Base-by-base conservation (phyloP, 2,888 invertebrate species). In the Achlya flavicornis region DNA sequence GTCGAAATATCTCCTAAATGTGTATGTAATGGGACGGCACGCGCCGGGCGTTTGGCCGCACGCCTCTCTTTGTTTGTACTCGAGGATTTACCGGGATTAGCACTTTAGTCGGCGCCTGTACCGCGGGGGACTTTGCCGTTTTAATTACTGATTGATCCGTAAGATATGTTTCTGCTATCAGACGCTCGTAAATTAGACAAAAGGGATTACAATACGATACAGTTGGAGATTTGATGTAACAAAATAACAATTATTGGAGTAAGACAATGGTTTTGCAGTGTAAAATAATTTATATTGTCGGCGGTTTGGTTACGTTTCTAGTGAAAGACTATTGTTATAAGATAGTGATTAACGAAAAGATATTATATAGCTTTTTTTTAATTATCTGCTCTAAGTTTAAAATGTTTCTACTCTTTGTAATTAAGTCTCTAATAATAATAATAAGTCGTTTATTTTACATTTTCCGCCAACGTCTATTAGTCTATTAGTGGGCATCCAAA, bases 61-160 rank as follows among this genome's bases (percentile, higher is more conserved):
- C 78, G 76, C 78, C 74, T 77, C 73, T 68, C 71, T 76, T 71
- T 89, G 87, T 90, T 88, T 89, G 88, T 80, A 81, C 76, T 68
- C 77, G 67, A 77, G 79, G 83, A 81, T 81, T 86, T 81, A 89
- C 86, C 84, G 80, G 90, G 90, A 90, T 92, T 91, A 92, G 88
- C 92, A 92, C 92, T 92, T 88, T 88, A 83, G 80, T 70, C 74
- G 73, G 73, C 83, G 85, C 77, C 81, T 80, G 85, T 82, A 83
- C 83, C 66, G 63, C 41, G 65, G 64, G 46, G 61, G 61, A 61
- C 43, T 66, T 65, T 67, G 70, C 71, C 79, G 75, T 85, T 91
- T 90, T 91, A 89, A 90, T 91, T 91, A 88, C 90, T 83, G 91
- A 91, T 92, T 85, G 89, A 89, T 89, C 86, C 86, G 61, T 57